Conservation (phyloP, 1,140 invertebrate species). For the Megalopta genalis region DNA sequence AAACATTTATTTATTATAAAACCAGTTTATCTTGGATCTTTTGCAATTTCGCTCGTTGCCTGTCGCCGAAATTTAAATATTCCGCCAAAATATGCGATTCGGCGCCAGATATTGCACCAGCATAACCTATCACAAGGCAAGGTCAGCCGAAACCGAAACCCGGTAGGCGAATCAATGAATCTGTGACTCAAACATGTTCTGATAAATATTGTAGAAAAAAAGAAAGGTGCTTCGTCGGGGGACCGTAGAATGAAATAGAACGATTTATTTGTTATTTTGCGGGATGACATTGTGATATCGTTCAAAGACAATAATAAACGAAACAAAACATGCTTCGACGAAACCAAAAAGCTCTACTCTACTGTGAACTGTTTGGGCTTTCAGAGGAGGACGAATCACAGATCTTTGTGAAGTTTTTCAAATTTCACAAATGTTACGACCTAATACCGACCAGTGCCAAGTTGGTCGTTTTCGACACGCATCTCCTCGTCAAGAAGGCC, state of each 20-base stretch:
- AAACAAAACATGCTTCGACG: slow-evolving; percentile 67
- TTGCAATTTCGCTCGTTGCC: not conserved
- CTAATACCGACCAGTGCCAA: slow-evolving; percentile 99
- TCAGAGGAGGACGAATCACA: slow-evolving; percentile 97
- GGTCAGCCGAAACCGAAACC: too few species aligned
- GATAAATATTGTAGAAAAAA: not conserved
- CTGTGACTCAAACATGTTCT: not conserved
- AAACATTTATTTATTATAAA: not conserved
- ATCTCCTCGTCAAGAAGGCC: slow-evolving; percentile 98
- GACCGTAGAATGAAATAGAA: not conserved
- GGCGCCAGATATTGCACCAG: not conserved
- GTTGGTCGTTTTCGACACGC: slow-evolving; percentile 99
- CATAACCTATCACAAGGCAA: slow-evolving; percentile 17
- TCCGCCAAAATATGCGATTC: not conserved
- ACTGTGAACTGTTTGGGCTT: slow-evolving; percentile 81
- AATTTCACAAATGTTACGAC: slow-evolving; percentile 99
- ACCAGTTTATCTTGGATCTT: too few species aligned
- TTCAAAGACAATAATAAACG: not conserved
- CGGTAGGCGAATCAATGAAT: not conserved
- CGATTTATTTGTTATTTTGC: not conserved
- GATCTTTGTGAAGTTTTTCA: slow-evolving; percentile 99
- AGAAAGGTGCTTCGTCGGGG: not conserved
- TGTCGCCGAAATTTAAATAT: not conserved
- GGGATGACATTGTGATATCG: slow-evolving; percentile 36
- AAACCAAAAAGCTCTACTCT: slow-evolving; percentile 71